phyloP scores from a whole-genome alignment of 92 coral and sea anemone genomes.

The Epizoanthus ramosus region DNA sequence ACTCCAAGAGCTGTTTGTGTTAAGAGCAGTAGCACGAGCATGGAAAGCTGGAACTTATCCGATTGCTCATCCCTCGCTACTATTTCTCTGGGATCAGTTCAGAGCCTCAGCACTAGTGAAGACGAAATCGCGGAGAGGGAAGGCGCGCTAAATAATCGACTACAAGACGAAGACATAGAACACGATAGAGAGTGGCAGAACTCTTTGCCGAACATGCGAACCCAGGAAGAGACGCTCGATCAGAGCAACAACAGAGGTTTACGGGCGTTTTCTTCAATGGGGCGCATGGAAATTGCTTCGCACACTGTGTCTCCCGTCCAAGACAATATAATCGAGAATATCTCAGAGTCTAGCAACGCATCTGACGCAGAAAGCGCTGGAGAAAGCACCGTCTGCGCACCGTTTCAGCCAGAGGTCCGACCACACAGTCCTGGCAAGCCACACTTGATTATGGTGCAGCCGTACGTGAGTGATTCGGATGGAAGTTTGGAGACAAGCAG shows the following conservation, averaged over 20 bases:
- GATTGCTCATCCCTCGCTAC: slow-evolving; percentile 54
- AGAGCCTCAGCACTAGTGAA: slow-evolving; percentile 27
- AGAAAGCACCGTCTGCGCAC: neutral
- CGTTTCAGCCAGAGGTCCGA: neutral
- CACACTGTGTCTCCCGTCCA: neutral
- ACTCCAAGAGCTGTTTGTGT: neutral
- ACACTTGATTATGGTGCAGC: slow-evolving; percentile 6
- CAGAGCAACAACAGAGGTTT: neutral
- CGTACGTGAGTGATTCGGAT: neutral
- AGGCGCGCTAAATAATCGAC: slow-evolving; percentile 21
- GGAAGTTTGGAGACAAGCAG: neutral
- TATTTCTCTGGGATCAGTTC: slow-evolving; percentile 51
- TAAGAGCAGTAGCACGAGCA: neutral
- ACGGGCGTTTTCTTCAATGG: slow-evolving; percentile 41
- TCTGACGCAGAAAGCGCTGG: neutral
- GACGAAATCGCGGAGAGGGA: slow-evolving; percentile 16
- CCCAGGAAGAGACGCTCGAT: neutral
- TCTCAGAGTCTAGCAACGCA: neutral
- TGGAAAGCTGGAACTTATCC: slow-evolving; percentile 19
- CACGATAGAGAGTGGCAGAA: slow-evolving; percentile 26
- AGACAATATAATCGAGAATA: neutral
- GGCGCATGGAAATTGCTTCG: slow-evolving; percentile 23
- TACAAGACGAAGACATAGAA: slow-evolving; percentile 26
- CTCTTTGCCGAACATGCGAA: slow-evolving; percentile 29
- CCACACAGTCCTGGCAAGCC: neutral